A percentile compares a stretch with the other conserved stretches of the same genome.
These are phyloP conservation scores for Progne subis DNA, from an alignment of 2,113 vertebrate species.

Conservation along the genomic window DNA sequence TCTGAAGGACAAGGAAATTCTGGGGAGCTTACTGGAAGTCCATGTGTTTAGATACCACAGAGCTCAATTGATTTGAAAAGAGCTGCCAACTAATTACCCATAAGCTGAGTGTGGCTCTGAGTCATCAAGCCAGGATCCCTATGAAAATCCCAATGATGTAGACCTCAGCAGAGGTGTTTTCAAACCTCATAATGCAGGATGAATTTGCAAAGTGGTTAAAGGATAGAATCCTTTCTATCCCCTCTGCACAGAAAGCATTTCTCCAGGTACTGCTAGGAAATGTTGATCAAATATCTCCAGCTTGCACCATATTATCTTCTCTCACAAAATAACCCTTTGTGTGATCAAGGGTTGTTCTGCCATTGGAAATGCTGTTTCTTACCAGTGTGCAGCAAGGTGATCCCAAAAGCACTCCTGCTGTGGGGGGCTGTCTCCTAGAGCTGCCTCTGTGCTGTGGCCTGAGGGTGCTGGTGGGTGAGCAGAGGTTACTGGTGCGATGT, in stretches of 20 bases:
- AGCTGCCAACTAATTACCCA: constrained; percentile 52
- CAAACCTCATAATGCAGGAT: neutral
- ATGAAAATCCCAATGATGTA: neutral
- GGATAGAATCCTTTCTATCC: no score
- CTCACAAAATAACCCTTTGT: neutral
- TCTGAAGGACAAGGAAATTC: constrained; percentile 10
- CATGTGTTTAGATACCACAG: constrained; percentile 25
- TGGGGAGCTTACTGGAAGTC: constrained; percentile 28
- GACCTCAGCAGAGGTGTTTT: neutral
- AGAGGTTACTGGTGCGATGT: neutral
- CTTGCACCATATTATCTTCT: neutral
- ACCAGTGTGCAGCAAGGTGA: neutral
- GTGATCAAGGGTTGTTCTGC: neutral
- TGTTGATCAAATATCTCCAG: neutral
- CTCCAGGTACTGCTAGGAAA: neutral
- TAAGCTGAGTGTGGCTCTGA: constrained; percentile 9
- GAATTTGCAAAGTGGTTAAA: neutral
- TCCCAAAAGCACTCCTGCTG: neutral
- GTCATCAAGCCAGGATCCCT: neutral
- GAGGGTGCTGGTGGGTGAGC: neutral
- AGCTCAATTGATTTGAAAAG: constrained; percentile 34
- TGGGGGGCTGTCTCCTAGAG: neutral
- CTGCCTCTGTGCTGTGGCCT: neutral
- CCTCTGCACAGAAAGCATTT: neutral
- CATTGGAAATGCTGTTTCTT: neutral